Base-by-base conservation (phyloP, 2,888 invertebrate species). In the Eupithecia subfuscata region DNA sequence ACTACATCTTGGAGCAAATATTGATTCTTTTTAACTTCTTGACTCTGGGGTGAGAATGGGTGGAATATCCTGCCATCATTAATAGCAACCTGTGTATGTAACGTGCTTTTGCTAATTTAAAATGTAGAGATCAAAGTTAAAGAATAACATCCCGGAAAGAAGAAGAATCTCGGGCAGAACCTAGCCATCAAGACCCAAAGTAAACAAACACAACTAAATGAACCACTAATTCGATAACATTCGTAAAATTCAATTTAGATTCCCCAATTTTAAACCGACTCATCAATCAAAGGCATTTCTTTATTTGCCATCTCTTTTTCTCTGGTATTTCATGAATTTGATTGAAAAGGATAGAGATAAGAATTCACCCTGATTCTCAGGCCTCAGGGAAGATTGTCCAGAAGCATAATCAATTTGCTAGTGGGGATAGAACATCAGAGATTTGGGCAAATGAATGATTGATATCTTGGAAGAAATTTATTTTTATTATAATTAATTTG, bases 261-360 rank as follows among this genome's bases (percentile, higher is more conserved):
- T 85, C 84, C 68, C 84, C 84, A 84, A 86, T 90, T 78, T 85
- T 84, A 86, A 87, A 87, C 82, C 78, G 85, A 81, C 82, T 84
- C 89, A 92, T 92, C 88, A 91, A 91, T 91, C 91, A 92, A 87
- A 82, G 82, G 85, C 84, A 74, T 80, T 79, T 77, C 65, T 70
- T 9, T 45, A 69, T 80, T 56, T 70, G 79, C 75, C 72, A 69
- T 84, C 79, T 69, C 73, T 80, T 74, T 84, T 75, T 71, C 74
- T 18, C 71, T 70, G 12, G 52, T 43, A 14, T 71, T 67, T 14
- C 16, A 52, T 45, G 45, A 16, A 67, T 25, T 65, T 71, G 75
- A 80, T 71, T 75, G 83, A 80, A 81, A 83, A 43, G 76, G 70
- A 40, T 30, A 30, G 22, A 72, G 48, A 80, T 75, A 75, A 45